These are phyloP conservation scores for Acinonyx jubatus DNA, from an alignment of 2,113 vertebrate species.

Conservation along the genomic window DNA sequence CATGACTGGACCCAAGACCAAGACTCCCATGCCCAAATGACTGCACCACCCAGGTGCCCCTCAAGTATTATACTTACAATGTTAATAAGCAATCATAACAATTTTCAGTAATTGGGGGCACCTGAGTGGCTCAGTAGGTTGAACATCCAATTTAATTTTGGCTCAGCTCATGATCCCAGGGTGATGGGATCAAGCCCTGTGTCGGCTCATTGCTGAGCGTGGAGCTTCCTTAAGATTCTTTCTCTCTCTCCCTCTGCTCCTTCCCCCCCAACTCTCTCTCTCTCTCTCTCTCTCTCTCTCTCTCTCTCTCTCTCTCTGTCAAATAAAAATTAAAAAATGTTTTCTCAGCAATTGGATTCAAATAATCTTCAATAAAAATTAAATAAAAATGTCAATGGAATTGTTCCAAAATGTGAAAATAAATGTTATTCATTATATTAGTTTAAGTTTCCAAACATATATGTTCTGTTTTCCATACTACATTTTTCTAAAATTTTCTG, in stretches of 20 bases:
- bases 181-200: too few relatives aligned
- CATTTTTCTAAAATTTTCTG: neutral
- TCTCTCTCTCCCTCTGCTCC: too few relatives aligned
- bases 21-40: neutral
- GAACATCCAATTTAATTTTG: too few relatives aligned
- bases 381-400: conserved; percentile 2
- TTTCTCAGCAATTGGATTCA: neutral
- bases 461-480: neutral
- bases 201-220: too few relatives aligned
- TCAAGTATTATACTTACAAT: conserved; percentile 1
- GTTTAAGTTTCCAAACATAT: neutral
- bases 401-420: conserved; percentile 24
- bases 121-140: too few relatives aligned
- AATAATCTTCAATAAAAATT: neutral
- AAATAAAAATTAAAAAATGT: too few relatives aligned
- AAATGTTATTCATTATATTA: conserved; percentile 7
- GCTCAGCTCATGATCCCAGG: too few relatives aligned
- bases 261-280: too few relatives aligned
- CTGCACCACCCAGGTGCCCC: neutral
- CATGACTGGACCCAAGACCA: neutral
- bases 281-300: too few relatives aligned
- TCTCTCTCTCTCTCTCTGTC: too few relatives aligned
- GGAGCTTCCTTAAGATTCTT: too few relatives aligned
- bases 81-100: neutral
- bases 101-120: neutral